phyloP scores from a whole-genome alignment of 2,113 vertebrate genomes.

The Thamnaconus septentrionalis region DNA sequence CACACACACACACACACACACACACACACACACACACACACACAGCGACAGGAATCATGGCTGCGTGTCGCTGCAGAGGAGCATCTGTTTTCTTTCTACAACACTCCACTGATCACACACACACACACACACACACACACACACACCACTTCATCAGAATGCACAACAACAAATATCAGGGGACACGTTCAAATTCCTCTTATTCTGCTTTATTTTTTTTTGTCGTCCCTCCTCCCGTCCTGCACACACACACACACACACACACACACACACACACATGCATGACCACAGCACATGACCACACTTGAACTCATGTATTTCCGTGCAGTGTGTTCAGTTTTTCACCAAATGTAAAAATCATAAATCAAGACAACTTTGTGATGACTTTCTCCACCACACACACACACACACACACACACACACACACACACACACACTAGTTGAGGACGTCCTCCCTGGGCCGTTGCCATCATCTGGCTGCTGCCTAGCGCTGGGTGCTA shows the following conservation, averaged over 20 bases:
- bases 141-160: too few relatives aligned
- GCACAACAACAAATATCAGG: constrained; percentile 88
- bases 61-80: constrained; percentile 91
- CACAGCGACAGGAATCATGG: constrained; percentile 84
- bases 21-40: constrained; percentile 3
- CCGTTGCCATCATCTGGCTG: too few relatives aligned
- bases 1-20: neutral
- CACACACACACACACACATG: constrained; percentile 52
- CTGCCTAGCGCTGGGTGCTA: constrained; percentile 30
- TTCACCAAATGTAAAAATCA: too few relatives aligned
- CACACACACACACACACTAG: too few relatives aligned
- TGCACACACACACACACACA: neutral
- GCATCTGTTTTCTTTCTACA: constrained; percentile 92
- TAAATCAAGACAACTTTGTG: too few relatives aligned
- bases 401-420: too few relatives aligned
- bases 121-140: constrained; percentile 23
- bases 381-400: too few relatives aligned
- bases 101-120: constrained; percentile 57
- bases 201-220: too few relatives aligned
- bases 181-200: constrained; percentile 68
- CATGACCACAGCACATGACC: neutral
- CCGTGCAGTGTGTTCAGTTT: too few relatives aligned
- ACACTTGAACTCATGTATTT: too few relatives aligned
- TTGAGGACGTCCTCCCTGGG: too few relatives aligned
- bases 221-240: neutral